Conservation (phyloP, 2,113 vertebrate genomes). For the Pycnonotus jocosus region DNA sequence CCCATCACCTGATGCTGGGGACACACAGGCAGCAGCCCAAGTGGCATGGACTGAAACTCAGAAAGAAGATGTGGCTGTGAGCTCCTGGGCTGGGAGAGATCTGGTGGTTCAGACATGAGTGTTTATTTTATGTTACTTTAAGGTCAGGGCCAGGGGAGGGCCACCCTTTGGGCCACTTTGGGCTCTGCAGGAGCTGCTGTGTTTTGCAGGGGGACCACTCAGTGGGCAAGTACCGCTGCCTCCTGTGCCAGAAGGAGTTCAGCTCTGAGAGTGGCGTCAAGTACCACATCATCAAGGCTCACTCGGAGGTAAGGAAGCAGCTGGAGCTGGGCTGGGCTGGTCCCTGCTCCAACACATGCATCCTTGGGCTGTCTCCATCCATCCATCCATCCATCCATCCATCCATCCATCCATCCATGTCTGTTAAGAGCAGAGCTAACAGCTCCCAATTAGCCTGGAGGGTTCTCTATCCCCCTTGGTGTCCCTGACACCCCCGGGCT, state of each 20-base stretch:
- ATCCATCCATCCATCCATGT: background rate
- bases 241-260: conserved; percentile 97
- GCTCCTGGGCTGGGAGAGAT: background rate
- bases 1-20: background rate
- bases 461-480: background rate
- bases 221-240: conserved; percentile 90
- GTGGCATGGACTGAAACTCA: background rate
- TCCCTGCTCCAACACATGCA: fast-evolving
- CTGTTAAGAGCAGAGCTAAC: background rate
- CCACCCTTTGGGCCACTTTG: fast-evolving
- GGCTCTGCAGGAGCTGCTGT: background rate
- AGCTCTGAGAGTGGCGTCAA: conserved; percentile 97
- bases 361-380: background rate
- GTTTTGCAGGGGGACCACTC: conserved; percentile 84
- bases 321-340: background rate
- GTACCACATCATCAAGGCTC: conserved; percentile 97
- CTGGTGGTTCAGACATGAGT: background rate
- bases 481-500: background rate
- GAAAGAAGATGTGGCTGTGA: background rate
- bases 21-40: background rate
- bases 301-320: conserved; percentile 84
- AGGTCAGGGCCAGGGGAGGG: background rate
- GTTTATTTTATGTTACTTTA: background rate
- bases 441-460: background rate
- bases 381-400: background rate